A percentile compares a stretch with the other conserved stretches of the same genome.
Conservation (phyloP, 2,113 vertebrate species). For the Turnix velox region DNA sequence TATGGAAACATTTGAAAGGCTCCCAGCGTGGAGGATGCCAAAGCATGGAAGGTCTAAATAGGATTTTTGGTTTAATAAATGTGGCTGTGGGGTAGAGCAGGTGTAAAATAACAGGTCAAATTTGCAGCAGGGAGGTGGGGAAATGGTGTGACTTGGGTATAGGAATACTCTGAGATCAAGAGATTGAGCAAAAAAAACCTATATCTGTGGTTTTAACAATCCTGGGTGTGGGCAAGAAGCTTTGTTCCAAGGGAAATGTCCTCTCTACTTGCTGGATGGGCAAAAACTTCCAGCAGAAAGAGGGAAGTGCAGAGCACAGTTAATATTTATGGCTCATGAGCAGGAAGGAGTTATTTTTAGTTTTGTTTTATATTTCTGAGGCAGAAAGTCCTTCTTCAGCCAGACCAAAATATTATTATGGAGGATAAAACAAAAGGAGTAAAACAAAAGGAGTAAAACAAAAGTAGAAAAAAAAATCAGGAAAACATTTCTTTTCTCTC, state of each 20-base stretch:
- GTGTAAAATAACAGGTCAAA: accelerated
- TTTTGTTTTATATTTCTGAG: not conserved
- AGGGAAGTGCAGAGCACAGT: not conserved
- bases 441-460: no score
- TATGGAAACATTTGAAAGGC: not conserved
- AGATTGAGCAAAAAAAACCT: not conserved
- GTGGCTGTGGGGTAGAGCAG: not conserved
- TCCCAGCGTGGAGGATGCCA: not conserved
- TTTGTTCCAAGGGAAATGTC: not conserved
- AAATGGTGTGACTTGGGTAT: not conserved
- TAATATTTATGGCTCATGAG: not conserved
- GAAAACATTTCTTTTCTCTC: not conserved
- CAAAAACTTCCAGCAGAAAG: not conserved
- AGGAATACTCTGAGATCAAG: not conserved
- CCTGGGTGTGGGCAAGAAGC: not conserved
- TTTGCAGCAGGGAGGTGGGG: not conserved
- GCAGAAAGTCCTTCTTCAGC: not conserved
- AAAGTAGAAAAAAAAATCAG: not conserved
- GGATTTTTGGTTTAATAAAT: accelerated
- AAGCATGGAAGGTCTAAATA: not conserved
- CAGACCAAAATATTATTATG: not conserved
- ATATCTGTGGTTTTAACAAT: not conserved
- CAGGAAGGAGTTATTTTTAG: not conserved
- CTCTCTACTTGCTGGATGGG: not conserved
- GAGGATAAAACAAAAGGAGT: not conserved